Conservation (phyloP, 2,888 invertebrate genomes). For the Drepanosiphum platanoidis region DNA sequence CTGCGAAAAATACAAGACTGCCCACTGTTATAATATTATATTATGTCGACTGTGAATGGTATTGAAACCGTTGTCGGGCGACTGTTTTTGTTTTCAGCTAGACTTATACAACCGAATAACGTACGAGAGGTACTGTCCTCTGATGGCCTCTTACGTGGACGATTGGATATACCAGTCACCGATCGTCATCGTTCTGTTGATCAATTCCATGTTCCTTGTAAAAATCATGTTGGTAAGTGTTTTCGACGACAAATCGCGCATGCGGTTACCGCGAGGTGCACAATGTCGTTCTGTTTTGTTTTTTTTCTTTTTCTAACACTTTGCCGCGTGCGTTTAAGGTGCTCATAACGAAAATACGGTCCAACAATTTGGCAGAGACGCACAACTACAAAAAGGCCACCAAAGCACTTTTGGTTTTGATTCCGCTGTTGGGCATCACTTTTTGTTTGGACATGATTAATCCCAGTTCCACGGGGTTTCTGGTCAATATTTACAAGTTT, state of each 20-base stretch:
- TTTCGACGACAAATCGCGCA: background rate
- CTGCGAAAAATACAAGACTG: no score
- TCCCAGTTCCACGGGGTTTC: constrained; percentile 82
- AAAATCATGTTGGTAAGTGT: constrained; percentile 66
- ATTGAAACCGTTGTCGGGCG: background rate
- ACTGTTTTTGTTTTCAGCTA: background rate
- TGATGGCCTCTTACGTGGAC: constrained; percentile 41
- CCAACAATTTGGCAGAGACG: constrained; percentile 88
- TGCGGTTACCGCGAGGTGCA: background rate
- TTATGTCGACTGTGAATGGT: no score
- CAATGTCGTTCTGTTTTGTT: background rate
- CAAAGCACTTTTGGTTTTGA: constrained; percentile 88
- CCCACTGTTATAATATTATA: no score
- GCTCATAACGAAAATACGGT: constrained; percentile 89
- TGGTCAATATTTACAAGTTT: constrained; percentile 80
- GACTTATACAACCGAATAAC: constrained; percentile 43
- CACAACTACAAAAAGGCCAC: constrained; percentile 91
- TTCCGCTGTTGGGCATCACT: constrained; percentile 90
- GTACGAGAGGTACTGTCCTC: constrained; percentile 30
- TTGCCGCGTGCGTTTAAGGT: constrained; percentile 73
- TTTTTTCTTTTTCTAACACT: background rate
- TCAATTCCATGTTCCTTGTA: constrained; percentile 84
- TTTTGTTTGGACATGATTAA: constrained; percentile 86
- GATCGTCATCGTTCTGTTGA: constrained; percentile 75
- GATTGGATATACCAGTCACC: constrained; percentile 60